Conservation (phyloP, 53 echinoderm and acorn worm genomes). For the Stichopus horrens region DNA sequence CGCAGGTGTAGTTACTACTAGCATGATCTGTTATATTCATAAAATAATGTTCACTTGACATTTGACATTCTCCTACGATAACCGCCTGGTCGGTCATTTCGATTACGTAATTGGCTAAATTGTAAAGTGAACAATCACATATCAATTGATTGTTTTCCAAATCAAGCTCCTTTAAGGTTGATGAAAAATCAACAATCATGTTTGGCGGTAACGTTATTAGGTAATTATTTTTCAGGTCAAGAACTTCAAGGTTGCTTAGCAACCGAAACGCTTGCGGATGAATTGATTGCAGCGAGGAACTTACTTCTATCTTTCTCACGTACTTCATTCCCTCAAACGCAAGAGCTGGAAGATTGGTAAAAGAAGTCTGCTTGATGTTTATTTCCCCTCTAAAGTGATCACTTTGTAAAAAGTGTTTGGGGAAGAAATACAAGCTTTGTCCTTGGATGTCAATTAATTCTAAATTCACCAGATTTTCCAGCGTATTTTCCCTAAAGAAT, state of each 20-base stretch:
- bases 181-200: not conserved
- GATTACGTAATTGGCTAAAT: not conserved
- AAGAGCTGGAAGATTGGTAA: not conserved
- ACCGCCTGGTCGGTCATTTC: not conserved
- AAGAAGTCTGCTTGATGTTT: not conserved
- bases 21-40: not conserved
- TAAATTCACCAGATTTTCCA: not conserved
- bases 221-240: not conserved
- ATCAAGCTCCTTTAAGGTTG: not conserved
- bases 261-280: not conserved
- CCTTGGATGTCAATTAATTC: not conserved
- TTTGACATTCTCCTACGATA: not conserved
- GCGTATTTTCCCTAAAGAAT: not conserved
- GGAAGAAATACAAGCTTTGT: not conserved
- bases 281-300: not conserved
- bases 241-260: not conserved
- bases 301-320: not conserved
- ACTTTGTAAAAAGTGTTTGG: not conserved
- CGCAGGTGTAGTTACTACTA: not conserved
- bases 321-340: not conserved
- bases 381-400: not conserved
- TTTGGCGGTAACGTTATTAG: not conserved
- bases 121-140: not conserved
- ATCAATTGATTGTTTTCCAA: not conserved
- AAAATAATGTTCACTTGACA: not conserved